Conservation (phyloP, 1,140 invertebrate genomes). For the Meloidogyne exigua region DNA sequence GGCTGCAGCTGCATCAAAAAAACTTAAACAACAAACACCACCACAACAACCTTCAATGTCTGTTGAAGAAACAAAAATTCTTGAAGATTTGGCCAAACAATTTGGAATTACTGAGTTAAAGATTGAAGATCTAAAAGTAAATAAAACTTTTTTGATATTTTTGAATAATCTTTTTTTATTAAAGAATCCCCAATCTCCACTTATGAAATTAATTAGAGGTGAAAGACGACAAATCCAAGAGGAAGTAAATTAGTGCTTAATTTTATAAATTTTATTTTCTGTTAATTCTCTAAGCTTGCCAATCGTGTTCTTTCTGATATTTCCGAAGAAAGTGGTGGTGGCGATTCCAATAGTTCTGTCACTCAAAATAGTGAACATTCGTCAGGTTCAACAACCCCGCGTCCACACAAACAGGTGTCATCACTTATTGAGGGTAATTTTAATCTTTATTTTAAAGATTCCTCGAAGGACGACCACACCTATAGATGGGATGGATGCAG, state of each 20-base stretch:
- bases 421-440: not conserved
- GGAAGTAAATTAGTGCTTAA: not conserved
- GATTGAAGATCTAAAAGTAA: slow-evolving; percentile 21
- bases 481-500: not conserved
- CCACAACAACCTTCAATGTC: slow-evolving; percentile 14
- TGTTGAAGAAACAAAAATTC: slow-evolving; percentile 2
- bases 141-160: not conserved
- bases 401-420: not conserved
- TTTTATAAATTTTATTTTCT: not conserved
- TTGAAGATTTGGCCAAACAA: not conserved
- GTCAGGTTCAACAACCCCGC: slow-evolving; percentile 14
- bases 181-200: slow-evolving; percentile 29
- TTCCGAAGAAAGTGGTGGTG: slow-evolving; percentile 48
- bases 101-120: slow-evolving; percentile 13
- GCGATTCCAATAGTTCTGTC: slow-evolving; percentile 49
- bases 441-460: not conserved
- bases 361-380: slow-evolving; percentile 32
- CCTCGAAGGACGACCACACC: not conserved
- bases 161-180: not conserved
- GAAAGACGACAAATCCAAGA: slow-evolving; percentile 56
- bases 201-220: slow-evolving; percentile 55
- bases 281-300: slow-evolving; percentile 44
- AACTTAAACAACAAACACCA: not conserved
- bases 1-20: not conserved
- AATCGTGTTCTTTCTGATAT: slow-evolving; percentile 58